phyloP scores from a whole-genome alignment of 2,888 invertebrate genomes.

The Drosophila helvetica region DNA sequence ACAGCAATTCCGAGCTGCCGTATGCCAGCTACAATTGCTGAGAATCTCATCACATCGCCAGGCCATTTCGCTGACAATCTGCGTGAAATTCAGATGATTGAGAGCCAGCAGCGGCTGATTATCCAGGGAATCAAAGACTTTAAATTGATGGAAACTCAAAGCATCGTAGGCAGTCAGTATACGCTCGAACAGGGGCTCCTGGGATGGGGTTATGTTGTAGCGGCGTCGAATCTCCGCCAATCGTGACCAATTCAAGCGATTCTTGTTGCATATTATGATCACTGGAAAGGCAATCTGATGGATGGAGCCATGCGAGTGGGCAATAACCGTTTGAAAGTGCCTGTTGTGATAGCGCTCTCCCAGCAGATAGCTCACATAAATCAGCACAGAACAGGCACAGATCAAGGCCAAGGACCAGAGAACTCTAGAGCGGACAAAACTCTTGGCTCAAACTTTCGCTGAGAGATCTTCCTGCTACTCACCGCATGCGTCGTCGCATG shows the following conservation, averaged over 20 bases:
- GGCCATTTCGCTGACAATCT: constrained; percentile 74
- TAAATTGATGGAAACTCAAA: constrained; percentile 70
- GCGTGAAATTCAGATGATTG: constrained; percentile 78
- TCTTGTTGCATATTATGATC: constrained; percentile 80
- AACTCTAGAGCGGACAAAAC: constrained; percentile 42
- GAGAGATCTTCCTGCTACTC: constrained; percentile 14
- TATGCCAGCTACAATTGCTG: constrained; percentile 83
- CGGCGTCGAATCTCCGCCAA: constrained; percentile 58
- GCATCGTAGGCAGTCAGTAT: constrained; percentile 74
- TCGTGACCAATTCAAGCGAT: constrained; percentile 82
- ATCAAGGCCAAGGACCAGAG: constrained; percentile 73
- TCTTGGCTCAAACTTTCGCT: no score
- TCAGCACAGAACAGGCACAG: constrained; percentile 64
- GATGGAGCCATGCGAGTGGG: constrained; percentile 74
- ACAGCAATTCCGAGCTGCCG: constrained; percentile 82
- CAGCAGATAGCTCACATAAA: constrained; percentile 70
- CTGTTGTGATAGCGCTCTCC: constrained; percentile 67
- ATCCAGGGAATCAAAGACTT: constrained; percentile 45
- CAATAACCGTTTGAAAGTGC: constrained; percentile 78
- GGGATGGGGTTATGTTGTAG: constrained; percentile 52
- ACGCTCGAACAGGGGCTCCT: constrained; percentile 59
- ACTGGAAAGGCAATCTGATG: constrained; percentile 80
- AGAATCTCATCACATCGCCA: constrained; percentile 83
- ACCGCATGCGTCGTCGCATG: constrained; percentile 65
- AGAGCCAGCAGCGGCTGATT: constrained; percentile 50